Conservation (phyloP, 2,888 invertebrate species). For the Stenchaetothrips biformis region DNA sequence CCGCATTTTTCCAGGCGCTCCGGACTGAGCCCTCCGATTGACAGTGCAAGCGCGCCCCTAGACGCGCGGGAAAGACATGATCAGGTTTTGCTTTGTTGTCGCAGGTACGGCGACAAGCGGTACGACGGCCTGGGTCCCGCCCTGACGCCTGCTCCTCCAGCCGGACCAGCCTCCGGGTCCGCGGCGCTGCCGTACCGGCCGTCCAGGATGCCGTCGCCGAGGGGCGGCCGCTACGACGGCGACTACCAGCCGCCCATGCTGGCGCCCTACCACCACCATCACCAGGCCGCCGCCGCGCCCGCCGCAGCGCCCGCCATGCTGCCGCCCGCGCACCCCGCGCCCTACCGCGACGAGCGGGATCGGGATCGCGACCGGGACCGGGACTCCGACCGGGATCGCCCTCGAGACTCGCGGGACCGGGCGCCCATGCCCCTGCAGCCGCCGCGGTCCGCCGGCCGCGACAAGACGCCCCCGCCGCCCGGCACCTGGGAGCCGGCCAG, state of each 20-base stretch:
- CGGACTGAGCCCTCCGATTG: no score
- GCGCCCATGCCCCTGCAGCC: background rate
- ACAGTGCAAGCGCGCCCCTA: no score
- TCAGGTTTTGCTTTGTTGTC: no score
- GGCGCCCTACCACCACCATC: slow-evolving; percentile 6
- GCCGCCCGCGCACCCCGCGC: background rate
- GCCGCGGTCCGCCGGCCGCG: no score
- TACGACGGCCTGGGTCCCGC: background rate
- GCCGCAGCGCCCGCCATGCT: background rate
- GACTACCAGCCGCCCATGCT: background rate
- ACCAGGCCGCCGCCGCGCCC: background rate
- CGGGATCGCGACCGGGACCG: no score
- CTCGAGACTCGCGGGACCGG: background rate
- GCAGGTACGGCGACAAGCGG: slow-evolving; percentile 10
- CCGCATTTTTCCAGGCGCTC: no score
- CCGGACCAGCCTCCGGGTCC: background rate
- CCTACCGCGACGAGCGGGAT: background rate
- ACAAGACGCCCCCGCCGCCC: slow-evolving; percentile 9
- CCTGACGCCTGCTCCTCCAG: no score
- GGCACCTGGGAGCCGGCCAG: slow-evolving; percentile 6
- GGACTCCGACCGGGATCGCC: background rate
- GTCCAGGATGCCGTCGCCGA: background rate
- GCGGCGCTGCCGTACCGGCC: background rate
- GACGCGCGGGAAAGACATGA: no score
- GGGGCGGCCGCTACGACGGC: background rate